A percentile compares a stretch with the other conserved stretches of the same genome.
Conservation (phyloP, 2,888 invertebrate genomes). For the Gymnoscelis rufifasciata region DNA sequence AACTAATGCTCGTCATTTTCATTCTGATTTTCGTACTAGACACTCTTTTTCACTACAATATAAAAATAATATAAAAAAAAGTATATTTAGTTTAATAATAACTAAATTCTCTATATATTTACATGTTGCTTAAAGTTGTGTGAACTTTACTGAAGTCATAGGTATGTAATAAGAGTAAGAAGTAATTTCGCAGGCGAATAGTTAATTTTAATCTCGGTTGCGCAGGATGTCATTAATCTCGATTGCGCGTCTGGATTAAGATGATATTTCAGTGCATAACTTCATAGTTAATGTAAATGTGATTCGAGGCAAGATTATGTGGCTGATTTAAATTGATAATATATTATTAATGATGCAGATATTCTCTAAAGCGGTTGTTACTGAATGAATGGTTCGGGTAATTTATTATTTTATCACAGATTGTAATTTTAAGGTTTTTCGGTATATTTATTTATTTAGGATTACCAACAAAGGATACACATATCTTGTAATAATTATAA, state of each 20-base stretch:
- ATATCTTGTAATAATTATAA: too few species aligned
- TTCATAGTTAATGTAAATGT: not conserved
- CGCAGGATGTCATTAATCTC: conserved; percentile 31
- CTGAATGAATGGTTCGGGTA: too few species aligned
- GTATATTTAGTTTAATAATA: too few species aligned
- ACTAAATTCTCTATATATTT: too few species aligned
- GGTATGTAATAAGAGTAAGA: conserved; percentile 18
- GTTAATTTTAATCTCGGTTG: conserved; percentile 24
- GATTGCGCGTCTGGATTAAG: conserved; percentile 27
- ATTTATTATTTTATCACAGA: too few species aligned
- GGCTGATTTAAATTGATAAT: too few species aligned
- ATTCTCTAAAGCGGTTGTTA: too few species aligned
- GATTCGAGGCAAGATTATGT: too few species aligned
- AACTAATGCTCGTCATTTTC: conserved; percentile 38
- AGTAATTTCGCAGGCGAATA: conserved; percentile 19
- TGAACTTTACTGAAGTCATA: not conserved
- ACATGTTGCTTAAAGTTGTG: not conserved
- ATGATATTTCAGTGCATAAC: conserved; percentile 21
- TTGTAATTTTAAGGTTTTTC: too few species aligned
- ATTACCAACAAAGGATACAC: too few species aligned
- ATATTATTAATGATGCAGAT: too few species aligned
- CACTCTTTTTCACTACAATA: conserved; percentile 30
- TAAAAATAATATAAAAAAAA: not conserved
- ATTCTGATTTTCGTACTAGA: conserved; percentile 42
- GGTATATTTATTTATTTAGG: too few species aligned